phyloP scores from a whole-genome alignment of 2,888 invertebrate species.

The Heliothis peltigera region DNA sequence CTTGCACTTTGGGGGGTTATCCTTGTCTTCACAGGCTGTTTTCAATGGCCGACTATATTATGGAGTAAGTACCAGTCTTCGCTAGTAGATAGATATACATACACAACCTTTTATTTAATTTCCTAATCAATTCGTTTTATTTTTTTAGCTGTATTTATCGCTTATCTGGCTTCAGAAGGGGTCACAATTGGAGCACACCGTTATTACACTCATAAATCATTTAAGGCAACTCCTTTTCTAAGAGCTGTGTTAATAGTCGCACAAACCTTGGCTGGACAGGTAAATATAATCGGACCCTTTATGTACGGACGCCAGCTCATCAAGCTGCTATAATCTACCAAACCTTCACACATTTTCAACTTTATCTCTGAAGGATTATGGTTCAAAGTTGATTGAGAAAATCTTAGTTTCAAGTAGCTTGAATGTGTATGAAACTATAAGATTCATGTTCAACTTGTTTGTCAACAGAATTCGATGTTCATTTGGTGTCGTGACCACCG shows the following conservation, averaged over 20 bases:
- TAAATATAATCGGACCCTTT: slow-evolving; percentile 77
- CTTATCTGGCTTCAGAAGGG: slow-evolving; percentile 85
- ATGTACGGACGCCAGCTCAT: no score
- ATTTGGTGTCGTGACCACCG: slow-evolving; percentile 95
- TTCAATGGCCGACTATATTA: slow-evolving; percentile 66
- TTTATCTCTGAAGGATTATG: no score
- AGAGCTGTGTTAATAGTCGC: slow-evolving; percentile 90
- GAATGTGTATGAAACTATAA: not conserved
- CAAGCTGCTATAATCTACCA: no score
- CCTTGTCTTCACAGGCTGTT: slow-evolving; percentile 64
- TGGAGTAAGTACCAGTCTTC: slow-evolving; percentile 71
- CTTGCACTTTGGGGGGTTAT: slow-evolving; percentile 84
- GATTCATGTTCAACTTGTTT: not conserved
- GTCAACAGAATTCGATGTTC: slow-evolving; percentile 92
- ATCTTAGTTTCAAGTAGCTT: no score
- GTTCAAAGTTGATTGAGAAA: no score
- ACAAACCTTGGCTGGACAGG: slow-evolving; percentile 94
- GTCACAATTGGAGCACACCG: slow-evolving; percentile 95
- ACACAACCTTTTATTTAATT: not conserved
- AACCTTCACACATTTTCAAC: no score
- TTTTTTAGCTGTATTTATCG: slow-evolving; percentile 50
- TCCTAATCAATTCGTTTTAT: slow-evolving; percentile 6
- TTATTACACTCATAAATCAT: slow-evolving; percentile 94
- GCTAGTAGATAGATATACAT: not conserved
- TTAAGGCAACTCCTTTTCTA: slow-evolving; percentile 92